A percentile compares a stretch with the other conserved stretches of the same genome.
Evolutionary conservation across 1,140 invertebrate species (phyloP).

Genomic region (Magallana ariakensis): DNA sequence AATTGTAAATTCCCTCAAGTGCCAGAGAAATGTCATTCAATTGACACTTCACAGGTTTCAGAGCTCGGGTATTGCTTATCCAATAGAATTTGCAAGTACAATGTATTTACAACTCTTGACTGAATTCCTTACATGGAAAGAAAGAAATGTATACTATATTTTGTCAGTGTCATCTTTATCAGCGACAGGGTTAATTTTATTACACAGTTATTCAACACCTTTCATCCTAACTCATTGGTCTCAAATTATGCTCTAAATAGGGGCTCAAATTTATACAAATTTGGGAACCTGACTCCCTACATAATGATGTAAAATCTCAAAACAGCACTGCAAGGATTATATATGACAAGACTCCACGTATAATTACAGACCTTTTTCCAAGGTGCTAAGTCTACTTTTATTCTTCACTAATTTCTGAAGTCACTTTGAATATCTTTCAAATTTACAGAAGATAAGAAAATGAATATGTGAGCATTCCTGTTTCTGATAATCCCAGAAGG

Average conservation of each 20-base stretch:
- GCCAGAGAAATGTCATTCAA: no score
- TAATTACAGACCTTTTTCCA: neutral
- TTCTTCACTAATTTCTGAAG: neutral
- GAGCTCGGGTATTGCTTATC: no score
- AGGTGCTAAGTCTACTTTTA: slow-evolving; percentile 2
- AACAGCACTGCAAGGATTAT: slow-evolving; percentile 18
- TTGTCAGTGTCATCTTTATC: neutral
- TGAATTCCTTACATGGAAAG: no score
- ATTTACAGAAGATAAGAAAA: neutral
- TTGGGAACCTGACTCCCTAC: neutral
- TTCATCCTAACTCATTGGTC: neutral
- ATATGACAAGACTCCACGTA: neutral
- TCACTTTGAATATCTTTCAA: neutral
- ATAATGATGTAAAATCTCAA: neutral
- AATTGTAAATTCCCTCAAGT: no score
- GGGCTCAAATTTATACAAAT: slow-evolving; percentile 26
- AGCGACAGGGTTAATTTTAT: slow-evolving; percentile 20
- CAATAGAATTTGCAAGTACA: no score
- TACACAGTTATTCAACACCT: neutral
- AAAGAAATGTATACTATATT: no score
- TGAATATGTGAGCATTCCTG: neutral
- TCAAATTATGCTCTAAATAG: slow-evolving; percentile 29
- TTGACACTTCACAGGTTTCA: no score
- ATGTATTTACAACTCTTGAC: no score
- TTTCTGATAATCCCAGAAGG: neutral